Conservation (phyloP, 1,140 invertebrate genomes). For the Eufriesea mexicana region DNA sequence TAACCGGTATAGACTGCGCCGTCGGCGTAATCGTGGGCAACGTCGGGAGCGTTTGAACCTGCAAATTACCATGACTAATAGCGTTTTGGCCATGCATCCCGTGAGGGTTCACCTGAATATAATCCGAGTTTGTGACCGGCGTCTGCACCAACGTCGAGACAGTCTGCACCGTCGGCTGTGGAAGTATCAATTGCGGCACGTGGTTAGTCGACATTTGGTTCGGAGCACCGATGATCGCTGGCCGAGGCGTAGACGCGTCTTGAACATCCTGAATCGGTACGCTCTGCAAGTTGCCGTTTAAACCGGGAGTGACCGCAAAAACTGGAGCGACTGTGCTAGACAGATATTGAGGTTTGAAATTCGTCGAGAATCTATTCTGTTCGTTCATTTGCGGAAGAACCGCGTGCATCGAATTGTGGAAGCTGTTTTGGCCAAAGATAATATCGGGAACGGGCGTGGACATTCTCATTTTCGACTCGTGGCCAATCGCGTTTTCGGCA, state of each 20-base stretch:
- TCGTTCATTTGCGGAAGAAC: constrained; percentile 63
- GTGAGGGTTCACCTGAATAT: constrained; percentile 70
- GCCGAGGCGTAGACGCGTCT: constrained; percentile 57
- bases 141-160: constrained; percentile 67
- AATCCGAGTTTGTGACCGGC: constrained; percentile 48
- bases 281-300: constrained; percentile 52
- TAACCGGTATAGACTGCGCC: constrained; percentile 21
- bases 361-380: constrained; percentile 60
- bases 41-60: constrained; percentile 46
- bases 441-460: constrained; percentile 71
- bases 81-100: constrained; percentile 68
- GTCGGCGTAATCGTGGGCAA: constrained; percentile 44
- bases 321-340: constrained; percentile 75
- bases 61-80: constrained; percentile 40
- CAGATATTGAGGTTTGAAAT: constrained; percentile 64
- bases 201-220: constrained; percentile 46
- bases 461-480: constrained; percentile 50
- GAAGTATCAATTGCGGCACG: constrained; percentile 68
- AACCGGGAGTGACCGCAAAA: constrained; percentile 68
- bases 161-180: constrained; percentile 73
- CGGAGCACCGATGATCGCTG: constrained; percentile 59
- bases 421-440: constrained; percentile 76
- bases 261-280: constrained; percentile 54
- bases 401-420: constrained; percentile 74
- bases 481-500: constrained; percentile 43